Evolutionary conservation across 2,797 vertebrate species (phyloP).

Genomic region (Urocyon cinereoargenteus): DNA sequence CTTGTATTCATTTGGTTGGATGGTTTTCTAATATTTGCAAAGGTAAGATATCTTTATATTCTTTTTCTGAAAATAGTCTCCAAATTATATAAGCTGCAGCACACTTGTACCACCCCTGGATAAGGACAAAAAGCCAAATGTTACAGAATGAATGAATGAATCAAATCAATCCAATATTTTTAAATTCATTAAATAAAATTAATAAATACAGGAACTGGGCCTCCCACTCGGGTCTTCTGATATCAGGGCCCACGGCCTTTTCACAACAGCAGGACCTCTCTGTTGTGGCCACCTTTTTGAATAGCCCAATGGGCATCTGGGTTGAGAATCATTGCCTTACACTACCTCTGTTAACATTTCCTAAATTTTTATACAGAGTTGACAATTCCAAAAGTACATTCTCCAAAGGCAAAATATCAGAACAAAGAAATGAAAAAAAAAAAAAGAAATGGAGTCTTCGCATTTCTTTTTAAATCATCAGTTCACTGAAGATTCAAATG

Average conservation of each 20-base stretch:
- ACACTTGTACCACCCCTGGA: rapidly evolving
- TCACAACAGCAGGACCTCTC: neutral
- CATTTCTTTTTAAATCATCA: conserved; percentile 32
- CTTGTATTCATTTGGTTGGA: neutral
- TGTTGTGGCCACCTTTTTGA: neutral
- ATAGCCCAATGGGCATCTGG: neutral
- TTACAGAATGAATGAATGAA: neutral
- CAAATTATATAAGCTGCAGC: neutral
- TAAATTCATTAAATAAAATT: neutral
- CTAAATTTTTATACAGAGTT: neutral
- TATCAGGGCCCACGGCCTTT: neutral
- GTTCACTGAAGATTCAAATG: neutral
- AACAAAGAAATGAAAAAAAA: neutral
- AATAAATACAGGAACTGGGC: neutral
- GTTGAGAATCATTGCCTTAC: neutral
- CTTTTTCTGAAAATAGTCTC: neutral
- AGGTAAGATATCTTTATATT: neutral
- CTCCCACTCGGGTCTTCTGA: neutral
- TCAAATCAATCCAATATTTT: neutral
- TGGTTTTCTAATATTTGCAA: neutral
- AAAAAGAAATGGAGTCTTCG: neutral
- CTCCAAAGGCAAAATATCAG: neutral
- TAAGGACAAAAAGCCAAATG: neutral
- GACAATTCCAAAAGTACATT: neutral
- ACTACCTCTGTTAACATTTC: neutral